Conservation (phyloP, 2,888 invertebrate species). For the Eristalis pertinax region DNA sequence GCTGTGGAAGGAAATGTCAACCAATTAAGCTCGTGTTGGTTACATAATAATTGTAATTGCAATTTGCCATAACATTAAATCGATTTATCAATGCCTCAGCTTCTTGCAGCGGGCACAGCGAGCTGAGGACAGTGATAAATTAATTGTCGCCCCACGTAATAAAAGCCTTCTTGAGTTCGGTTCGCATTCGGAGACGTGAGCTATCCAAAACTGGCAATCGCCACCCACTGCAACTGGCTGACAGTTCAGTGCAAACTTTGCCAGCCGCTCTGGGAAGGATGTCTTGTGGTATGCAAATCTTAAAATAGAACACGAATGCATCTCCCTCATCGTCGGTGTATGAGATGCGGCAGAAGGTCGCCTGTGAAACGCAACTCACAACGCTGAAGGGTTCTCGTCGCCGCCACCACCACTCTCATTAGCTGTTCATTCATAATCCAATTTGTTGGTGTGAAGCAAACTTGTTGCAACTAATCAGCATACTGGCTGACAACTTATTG, state of each 20-base stretch:
- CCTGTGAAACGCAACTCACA: constrained; percentile 4
- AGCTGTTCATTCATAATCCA: constrained; percentile 49
- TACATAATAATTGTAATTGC: constrained; percentile 11
- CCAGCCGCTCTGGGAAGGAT: too few species aligned
- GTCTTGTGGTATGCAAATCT: background rate
- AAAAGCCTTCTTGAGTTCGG: constrained; percentile 12
- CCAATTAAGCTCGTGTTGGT: constrained; percentile 30
- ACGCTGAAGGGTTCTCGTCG: background rate
- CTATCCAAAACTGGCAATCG: constrained; percentile 12
- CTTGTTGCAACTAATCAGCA: constrained; percentile 51
- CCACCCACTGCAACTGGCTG: background rate
- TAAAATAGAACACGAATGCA: constrained; percentile 9
- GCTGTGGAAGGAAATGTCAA: constrained; percentile 20
- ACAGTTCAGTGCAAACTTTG: background rate
- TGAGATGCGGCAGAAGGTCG: background rate
- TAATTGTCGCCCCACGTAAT: constrained; percentile 28
- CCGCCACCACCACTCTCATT: constrained; percentile 34
- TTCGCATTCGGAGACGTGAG: background rate
- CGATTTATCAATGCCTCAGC: constrained; percentile 29
- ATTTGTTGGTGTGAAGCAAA: constrained; percentile 33
- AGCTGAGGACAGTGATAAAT: constrained; percentile 29
- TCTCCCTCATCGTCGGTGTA: constrained; percentile 1
- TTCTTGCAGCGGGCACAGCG: constrained; percentile 10
- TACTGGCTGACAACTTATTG: constrained; percentile 29
- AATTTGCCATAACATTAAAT: constrained; percentile 20